phyloP scores from a whole-genome alignment of 1,140 invertebrate genomes.

The Campoletis sonorensis region DNA sequence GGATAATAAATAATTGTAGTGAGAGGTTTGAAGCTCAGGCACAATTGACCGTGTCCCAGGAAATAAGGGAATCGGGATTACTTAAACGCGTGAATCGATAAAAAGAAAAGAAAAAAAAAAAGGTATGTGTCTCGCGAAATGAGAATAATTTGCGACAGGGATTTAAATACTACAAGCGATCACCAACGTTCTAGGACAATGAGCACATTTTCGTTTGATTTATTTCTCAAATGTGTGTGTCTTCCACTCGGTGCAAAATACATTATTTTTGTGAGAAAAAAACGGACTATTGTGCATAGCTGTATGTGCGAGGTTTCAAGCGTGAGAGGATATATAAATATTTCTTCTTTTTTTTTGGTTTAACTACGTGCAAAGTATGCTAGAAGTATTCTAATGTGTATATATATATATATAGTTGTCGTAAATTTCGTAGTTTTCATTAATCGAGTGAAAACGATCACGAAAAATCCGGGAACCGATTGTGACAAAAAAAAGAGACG shows the following conservation, averaged over 20 bases:
- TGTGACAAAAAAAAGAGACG: no score
- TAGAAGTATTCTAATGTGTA: conserved; percentile 7
- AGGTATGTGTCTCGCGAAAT: no score
- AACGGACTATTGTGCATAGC: conserved; percentile 36
- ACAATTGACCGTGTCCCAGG: no score
- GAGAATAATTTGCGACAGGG: no score
- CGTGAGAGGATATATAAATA: conserved; percentile 33
- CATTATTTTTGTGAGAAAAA: conserved; percentile 22
- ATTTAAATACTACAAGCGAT: conserved; percentile 22
- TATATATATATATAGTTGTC: neutral
- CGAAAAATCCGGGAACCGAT: neutral
- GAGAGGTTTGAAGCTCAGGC: no score
- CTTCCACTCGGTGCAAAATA: conserved; percentile 32
- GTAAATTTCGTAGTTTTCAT: neutral
- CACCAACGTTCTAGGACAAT: conserved; percentile 39
- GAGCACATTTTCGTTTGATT: conserved; percentile 5
- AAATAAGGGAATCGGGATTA: no score
- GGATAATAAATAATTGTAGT: no score
- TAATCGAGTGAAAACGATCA: neutral
- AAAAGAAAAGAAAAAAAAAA: no score
- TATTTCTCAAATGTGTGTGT: neutral
- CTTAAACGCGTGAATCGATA: no score
- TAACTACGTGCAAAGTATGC: conserved; percentile 35
- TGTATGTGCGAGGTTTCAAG: conserved; percentile 41
- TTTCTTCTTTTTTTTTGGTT: no score